Conservation (phyloP, 2,797 vertebrate species). For the Gadopsis marmoratus region DNA sequence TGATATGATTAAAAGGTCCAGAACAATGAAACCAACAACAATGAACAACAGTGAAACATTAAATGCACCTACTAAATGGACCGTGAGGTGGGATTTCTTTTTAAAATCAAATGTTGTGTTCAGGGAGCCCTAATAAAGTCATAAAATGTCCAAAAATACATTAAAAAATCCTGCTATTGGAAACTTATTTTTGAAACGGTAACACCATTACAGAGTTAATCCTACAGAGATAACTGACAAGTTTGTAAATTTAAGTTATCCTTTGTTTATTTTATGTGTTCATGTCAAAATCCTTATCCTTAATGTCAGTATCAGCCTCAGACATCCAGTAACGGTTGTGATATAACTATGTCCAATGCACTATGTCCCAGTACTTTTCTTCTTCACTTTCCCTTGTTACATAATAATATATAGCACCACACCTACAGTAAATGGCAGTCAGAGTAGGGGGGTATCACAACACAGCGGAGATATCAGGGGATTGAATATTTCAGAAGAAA, state of each 20-base stretch:
- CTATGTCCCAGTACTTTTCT: background rate
- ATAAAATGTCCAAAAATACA: background rate
- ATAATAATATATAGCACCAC: background rate
- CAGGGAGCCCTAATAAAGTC: background rate
- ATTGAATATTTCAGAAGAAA: conserved; percentile 57
- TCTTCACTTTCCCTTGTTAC: background rate
- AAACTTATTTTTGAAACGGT: background rate
- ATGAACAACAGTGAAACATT: too few relatives aligned
- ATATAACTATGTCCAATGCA: background rate
- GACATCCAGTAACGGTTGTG: background rate
- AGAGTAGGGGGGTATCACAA: background rate
- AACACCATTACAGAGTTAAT: background rate
- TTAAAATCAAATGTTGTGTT: background rate
- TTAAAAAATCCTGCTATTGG: too few relatives aligned
- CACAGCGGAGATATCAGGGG: conserved; percentile 26
- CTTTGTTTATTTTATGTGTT: background rate
- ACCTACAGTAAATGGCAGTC: background rate
- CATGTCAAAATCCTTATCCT: background rate
- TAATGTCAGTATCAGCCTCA: background rate
- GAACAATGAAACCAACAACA: too few relatives aligned
- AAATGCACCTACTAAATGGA: background rate
- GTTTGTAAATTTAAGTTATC: background rate
- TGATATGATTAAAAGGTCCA: background rate
- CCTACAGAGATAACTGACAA: background rate
- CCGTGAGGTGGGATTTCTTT: background rate